Base-by-base conservation (phyloP, 2,888 invertebrate genomes). In the Choreutis nemorana region DNA sequence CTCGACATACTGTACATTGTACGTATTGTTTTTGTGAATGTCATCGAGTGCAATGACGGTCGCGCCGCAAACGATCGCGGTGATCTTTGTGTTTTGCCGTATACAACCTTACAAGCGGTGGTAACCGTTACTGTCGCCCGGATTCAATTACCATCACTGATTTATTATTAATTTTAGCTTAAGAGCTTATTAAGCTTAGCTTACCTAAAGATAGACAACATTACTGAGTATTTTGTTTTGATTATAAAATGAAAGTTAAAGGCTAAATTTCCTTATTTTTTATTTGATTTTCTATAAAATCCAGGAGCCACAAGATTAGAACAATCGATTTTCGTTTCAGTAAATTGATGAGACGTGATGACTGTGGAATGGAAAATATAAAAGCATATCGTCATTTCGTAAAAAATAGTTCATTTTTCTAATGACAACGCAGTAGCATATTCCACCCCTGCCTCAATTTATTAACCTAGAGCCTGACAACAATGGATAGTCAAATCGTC, bases 1-100 rank as follows among this genome's bases (percentile, higher is more conserved):
- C 37, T 32, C 32, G 50, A 26, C 65, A 44, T 67, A 55, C 66
- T 57, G 41, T 39, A n/a, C n/a, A n/a, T n/a, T 42, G 39, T 43
- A 44, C 41, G 68, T 66, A 72, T 75, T 75, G 75, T 77, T 75
- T 75, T 75, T 77, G 64, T 73, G 68, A 66, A 73, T 75, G 75
- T 77, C 75, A 77, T 75, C 72, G 57, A 52, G 54, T 53, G 70
- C 66, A 61, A 66, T 65, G 73, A 71, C 66, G 61, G 64, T 63
- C 55, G 50, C 45, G 64, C 73, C 71, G 48, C 73, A 71, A 72
- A 72, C 66, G 71, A 56, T 53, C 62, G 72, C 65, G 72, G 72
- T 65, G 59, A 62, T 58, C 67, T 75, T 75, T 75, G 73, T 70
- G 56, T 57, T 61, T 51, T 58, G 56, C 62, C 65, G 65, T 57